These are phyloP conservation scores for Callimorpha dominula DNA, from an alignment of 2,888 invertebrate species.

Conservation along the genomic window DNA sequence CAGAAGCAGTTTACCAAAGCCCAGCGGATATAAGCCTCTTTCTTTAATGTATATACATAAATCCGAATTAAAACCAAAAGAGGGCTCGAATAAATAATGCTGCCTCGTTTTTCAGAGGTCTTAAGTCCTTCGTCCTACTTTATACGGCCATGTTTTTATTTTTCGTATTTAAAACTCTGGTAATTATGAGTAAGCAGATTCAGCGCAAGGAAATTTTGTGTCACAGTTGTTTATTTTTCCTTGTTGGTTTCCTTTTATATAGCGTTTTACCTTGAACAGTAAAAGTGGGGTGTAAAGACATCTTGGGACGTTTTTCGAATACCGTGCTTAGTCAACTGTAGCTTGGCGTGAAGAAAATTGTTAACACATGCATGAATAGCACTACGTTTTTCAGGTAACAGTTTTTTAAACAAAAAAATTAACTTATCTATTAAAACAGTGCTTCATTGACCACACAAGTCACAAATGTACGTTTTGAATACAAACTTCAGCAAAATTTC, in stretches of 20 bases:
- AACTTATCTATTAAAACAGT: background rate
- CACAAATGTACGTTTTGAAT: background rate
- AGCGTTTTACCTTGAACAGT: slow-evolving; percentile 19
- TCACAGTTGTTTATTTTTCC: slow-evolving; percentile 48
- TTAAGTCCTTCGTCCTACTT: slow-evolving; percentile 76
- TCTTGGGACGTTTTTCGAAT: slow-evolving; percentile 3
- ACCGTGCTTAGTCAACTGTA: slow-evolving; percentile 8
- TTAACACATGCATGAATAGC: slow-evolving; percentile 9
- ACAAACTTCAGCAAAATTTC: background rate
- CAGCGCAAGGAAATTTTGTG: slow-evolving; percentile 57
- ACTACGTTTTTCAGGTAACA: background rate
- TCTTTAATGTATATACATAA: slow-evolving; percentile 82
- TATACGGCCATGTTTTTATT: slow-evolving; percentile 76
- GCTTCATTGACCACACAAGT: background rate
- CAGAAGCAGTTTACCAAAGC: slow-evolving; percentile 47
- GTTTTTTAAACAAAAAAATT: background rate
- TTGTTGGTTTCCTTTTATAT: slow-evolving; percentile 44
- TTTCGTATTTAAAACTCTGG: slow-evolving; percentile 75
- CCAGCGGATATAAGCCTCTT: slow-evolving; percentile 70
- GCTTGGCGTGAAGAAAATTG: background rate
- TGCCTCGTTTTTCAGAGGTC: slow-evolving; percentile 80
- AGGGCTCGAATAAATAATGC: slow-evolving; percentile 81
- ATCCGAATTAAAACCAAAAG: slow-evolving; percentile 83
- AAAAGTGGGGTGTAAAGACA: slow-evolving; percentile 10
- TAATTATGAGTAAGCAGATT: slow-evolving; percentile 80